Percentiles rank a stretch among this genome's conserved stretches.
phyloP scores from a whole-genome alignment of 2,797 vertebrate genomes.

The Pipistrellus pygmaeus region DNA sequence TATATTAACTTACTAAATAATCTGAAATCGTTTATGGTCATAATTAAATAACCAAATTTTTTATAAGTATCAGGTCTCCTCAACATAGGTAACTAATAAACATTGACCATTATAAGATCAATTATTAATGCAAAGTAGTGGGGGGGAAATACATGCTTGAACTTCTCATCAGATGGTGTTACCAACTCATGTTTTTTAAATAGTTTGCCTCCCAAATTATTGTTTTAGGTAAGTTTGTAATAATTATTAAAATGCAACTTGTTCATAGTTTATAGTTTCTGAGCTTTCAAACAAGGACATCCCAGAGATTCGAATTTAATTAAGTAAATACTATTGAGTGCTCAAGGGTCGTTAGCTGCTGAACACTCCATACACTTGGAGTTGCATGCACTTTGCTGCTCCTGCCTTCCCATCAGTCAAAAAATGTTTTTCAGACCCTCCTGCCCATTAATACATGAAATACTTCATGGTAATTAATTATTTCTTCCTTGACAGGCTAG shows the following conservation, averaged over 20 bases:
- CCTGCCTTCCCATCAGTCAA: constrained; percentile 6
- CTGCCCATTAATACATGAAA: constrained; percentile 41
- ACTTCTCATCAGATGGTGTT: neutral
- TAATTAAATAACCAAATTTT: neutral
- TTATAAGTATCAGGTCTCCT: neutral
- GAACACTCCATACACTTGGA: neutral
- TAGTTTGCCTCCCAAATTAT: neutral
- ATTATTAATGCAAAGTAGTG: neutral
- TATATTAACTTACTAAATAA: neutral
- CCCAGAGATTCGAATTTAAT: constrained; percentile 12
- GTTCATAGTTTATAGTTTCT: neutral
- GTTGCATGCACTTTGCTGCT: neutral
- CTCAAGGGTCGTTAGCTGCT: neutral
- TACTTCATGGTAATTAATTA: constrained; percentile 63
- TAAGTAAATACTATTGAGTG: constrained; percentile 33
- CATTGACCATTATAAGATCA: neutral
- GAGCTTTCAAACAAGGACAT: neutral
- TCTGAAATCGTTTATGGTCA: neutral
- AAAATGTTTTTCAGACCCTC: constrained; percentile 24
- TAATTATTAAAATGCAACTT: neutral
- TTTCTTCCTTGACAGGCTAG: constrained; percentile 50
- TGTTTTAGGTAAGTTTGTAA: neutral
- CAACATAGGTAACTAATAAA: neutral
- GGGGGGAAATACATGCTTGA: neutral
- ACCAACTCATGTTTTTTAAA: neutral